Evolutionary conservation across 2,797 vertebrate species (phyloP), one percentile per base, ranked within the genome.

Genomic region (Diplodus puntazzo): DNA sequence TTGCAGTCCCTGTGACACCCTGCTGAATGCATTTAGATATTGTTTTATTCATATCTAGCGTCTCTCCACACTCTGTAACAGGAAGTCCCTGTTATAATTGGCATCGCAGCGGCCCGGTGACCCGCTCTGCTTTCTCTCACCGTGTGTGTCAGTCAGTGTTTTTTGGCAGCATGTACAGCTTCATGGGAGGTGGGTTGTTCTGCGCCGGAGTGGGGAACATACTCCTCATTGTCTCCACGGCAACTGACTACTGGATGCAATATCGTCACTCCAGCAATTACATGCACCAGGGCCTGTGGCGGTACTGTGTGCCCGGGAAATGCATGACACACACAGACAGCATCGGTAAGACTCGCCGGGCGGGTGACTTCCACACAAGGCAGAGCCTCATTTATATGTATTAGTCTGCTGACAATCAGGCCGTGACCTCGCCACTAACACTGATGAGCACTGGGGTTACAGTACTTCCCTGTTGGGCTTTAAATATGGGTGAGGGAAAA

Each of bases 231-330:
- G 86, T 96, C 89, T 96, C 96, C 90, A 96, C 95, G 67, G 95
- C 95, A 93, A 96, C 95, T 3, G 96, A 96, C 92, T 96, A 96
- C 83, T 96, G 96, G 96, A 96, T 96, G 95, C 96, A 96, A 87
- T 96, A 96, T 83, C 95, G 94, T 68, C 95, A 96, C 87, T 94
- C 96, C 81, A 95, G 92, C 85, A 96, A 91, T 87, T 96, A 95
- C 89, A 96, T 96, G 94, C 96, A 96, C 90, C 96, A 96, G 85
- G 96, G 96, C 82, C 92, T 96, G 78, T 96, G 96, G 96, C 95
- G 95, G 71, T 96, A 96, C 89, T 96, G 96, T 52, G 91, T 95
- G 82, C 95, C 95, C 0, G 95, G 94, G 75, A 96, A 96, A 91
- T 96, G 96, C 86, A 95, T 96, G 92, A 92, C 92, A 58, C 96